A percentile compares a stretch with the other conserved stretches of the same genome.
Conservation (phyloP, 2,888 invertebrate species). For the Nasonovia ribisnigri region DNA sequence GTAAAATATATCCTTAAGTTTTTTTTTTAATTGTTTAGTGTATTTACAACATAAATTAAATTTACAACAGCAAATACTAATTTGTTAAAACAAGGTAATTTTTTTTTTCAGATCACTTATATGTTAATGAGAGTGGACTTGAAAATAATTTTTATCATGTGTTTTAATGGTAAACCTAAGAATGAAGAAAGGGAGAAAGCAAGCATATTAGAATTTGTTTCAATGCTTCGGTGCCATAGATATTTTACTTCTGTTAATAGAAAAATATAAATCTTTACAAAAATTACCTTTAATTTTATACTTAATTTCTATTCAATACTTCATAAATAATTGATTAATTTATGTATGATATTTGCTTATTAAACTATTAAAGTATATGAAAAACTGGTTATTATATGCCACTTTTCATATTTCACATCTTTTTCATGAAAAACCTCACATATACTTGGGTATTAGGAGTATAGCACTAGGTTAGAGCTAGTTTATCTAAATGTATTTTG, state of each 20-base stretch:
- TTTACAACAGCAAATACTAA: not conserved
- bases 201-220: conserved; percentile 50
- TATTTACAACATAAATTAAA: not conserved
- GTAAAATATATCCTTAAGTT: not conserved
- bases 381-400: not conserved
- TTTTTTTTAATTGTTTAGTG: not conserved
- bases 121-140: conserved; percentile 37
- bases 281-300: not conserved
- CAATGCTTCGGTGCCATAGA: conserved; percentile 55
- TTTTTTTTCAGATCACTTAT: conserved; percentile 45
- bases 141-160: conserved; percentile 45
- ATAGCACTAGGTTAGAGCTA: not conserved
- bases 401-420: not conserved
- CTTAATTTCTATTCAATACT: not conserved
- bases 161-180: conserved; percentile 36
- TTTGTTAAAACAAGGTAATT: not conserved
- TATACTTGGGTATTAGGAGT: not conserved
- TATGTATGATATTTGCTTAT: not conserved
- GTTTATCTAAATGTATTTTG: too few species aligned
- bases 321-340: not conserved
- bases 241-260: conserved; percentile 43
- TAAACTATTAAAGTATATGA: not conserved
- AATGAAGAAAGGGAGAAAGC: conserved; percentile 57
- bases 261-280: not conserved
- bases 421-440: not conserved